Base-by-base conservation (phyloP, 2,888 invertebrate genomes). In the Drosophila mercatorum region DNA sequence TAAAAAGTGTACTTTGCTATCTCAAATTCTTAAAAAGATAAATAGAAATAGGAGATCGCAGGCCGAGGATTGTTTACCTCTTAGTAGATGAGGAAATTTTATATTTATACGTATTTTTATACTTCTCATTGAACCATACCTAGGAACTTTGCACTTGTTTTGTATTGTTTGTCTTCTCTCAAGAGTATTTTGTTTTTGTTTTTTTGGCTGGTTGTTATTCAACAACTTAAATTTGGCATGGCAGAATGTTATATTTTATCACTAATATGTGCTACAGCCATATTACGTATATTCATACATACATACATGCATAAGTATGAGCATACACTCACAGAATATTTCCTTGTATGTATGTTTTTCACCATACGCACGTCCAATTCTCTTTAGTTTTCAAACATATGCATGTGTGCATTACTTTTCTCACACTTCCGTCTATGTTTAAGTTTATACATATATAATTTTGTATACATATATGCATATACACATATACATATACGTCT, bases 271-370 rank as follows among this genome's bases (percentile, higher is more conserved):
- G 40, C 22, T 52, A 28, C 22, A 47, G 38, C 52, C 26, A 34
- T 34, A 51, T 53, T 53, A 38, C 52, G 38, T 38, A 52, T 38
- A 53, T 52, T 3, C 14, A 14, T 38, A 17, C 55, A 44, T 28
- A 10, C 44, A 40, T 14, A 49, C 11, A 10, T n/a, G 10, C 43
- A 40, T 14, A 49, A 10, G 12, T 22, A 28, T 8, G 44, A 17
- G 40, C 43, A 56, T 36, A 49, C 12, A 62, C 51, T 47, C 44
- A 66, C 38, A 80, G 60, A 66, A 76, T 80, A 89, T 84, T 88
- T 84, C 78, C 84, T 80, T 68, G 57, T 60, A 28, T 55, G 41
- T 52, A 28, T 55, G 41, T 52, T 67, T 77, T 65, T 62, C 86
- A 82, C 83, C 86, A 79, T 66, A 52, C 58, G 67, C 26, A 28